Percentiles rank a stretch among this genome's conserved stretches.
Conservation (phyloP, 2,797 vertebrate genomes). For the Thalassophryne amazonica region DNA sequence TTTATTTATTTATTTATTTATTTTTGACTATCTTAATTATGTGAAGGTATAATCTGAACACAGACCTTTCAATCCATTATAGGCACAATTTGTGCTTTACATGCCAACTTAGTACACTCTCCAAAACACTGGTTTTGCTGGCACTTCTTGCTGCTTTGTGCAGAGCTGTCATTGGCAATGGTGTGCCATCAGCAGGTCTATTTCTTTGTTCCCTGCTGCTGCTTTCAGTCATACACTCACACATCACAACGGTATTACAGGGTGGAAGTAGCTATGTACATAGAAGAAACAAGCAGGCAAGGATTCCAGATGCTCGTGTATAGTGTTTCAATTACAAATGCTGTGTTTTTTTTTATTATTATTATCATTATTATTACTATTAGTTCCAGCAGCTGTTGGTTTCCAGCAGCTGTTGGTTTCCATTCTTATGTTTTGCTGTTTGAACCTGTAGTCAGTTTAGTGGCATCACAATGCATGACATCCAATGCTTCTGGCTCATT, state of each 20-base stretch:
- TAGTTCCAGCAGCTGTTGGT: too few species aligned
- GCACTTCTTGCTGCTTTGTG: slow-evolving; percentile 44
- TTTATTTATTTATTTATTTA: too few species aligned
- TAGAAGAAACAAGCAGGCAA: slow-evolving; percentile 11
- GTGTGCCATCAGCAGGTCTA: slow-evolving; percentile 47
- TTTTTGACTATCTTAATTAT: slow-evolving; percentile 36
- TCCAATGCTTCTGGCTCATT: too few species aligned
- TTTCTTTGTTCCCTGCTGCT: slow-evolving; percentile 61
- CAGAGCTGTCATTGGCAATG: slow-evolving; percentile 51
- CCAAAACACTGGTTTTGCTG: slow-evolving; percentile 56
- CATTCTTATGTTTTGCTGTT: slow-evolving; percentile 11
- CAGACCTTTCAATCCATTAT: slow-evolving; percentile 37
- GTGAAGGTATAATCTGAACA: slow-evolving; percentile 33
- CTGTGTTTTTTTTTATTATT: slow-evolving; percentile 9
- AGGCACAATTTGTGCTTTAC: slow-evolving; percentile 58
- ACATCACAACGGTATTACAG: slow-evolving; percentile 39
- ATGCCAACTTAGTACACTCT: slow-evolving; percentile 51
- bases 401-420: slow-evolving; percentile 31
- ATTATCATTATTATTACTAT: too few species aligned
- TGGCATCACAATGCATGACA: too few species aligned
- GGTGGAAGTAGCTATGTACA: neutral
- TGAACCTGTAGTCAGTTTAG: neutral
- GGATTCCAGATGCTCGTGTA: slow-evolving; percentile 38
- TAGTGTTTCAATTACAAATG: slow-evolving; percentile 25
- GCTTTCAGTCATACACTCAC: slow-evolving; percentile 34